These are phyloP conservation scores for Metallyticus violacea DNA, from an alignment of 2,888 invertebrate species.

Conservation along the genomic window DNA sequence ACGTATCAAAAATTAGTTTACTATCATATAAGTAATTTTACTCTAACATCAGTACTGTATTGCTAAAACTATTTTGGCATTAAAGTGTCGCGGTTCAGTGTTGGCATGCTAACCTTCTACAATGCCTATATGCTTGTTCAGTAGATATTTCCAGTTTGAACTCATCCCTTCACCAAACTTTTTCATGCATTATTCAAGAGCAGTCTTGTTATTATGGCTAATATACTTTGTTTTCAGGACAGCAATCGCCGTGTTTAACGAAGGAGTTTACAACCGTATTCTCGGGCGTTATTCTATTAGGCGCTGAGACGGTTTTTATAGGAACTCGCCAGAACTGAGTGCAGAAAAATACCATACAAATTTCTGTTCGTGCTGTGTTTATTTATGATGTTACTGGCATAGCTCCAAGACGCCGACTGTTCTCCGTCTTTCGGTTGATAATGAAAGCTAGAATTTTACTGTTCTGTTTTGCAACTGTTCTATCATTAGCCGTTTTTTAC, in stretches of 20 bases:
- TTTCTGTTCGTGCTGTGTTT: neutral
- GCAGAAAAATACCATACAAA: neutral
- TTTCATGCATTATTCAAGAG: neutral
- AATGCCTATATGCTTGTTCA: too few relatives aligned
- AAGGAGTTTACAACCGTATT: neutral
- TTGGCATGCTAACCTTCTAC: too few relatives aligned
- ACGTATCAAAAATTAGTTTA: too few relatives aligned
- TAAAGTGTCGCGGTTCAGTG: too few relatives aligned
- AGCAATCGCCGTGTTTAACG: neutral
- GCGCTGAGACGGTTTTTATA: neutral
- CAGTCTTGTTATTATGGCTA: neutral
- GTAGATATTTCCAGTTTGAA: neutral
- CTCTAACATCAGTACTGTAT: too few relatives aligned
- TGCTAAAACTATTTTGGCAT: too few relatives aligned
- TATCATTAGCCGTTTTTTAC: neutral
- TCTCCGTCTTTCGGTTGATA: neutral
- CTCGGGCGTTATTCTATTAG: neutral
- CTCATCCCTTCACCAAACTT: neutral
- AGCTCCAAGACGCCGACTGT: neutral
- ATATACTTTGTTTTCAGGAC: neutral
- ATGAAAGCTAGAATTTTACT: neutral
- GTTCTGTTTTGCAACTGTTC: neutral
- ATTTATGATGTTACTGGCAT: neutral
- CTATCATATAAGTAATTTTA: too few relatives aligned
- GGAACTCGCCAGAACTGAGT: neutral